Conservation (phyloP, 53 echinoderm and acorn worm species). For the Crossaster papposus region DNA sequence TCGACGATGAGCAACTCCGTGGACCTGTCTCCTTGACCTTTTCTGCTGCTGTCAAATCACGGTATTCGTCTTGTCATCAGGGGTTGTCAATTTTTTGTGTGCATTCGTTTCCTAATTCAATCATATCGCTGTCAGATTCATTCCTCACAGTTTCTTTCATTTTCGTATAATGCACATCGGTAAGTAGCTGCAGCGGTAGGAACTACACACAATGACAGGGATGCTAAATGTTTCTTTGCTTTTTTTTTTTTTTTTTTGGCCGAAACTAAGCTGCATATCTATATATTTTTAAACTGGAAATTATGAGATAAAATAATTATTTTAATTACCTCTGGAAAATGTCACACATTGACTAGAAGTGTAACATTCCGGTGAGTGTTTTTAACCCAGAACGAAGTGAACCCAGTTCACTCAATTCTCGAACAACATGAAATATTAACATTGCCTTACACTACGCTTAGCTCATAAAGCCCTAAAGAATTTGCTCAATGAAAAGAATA, state of each 20-base stretch:
- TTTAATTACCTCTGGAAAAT: neutral
- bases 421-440: neutral
- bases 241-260: neutral
- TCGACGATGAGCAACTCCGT: neutral
- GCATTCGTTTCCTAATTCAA: conserved; percentile 35
- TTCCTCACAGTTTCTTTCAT: neutral
- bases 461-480: too few relatives aligned
- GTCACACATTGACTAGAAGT: neutral
- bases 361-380: neutral
- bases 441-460: too few relatives aligned
- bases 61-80: neutral
- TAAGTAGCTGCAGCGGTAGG: neutral
- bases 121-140: conserved; percentile 28
- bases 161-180: neutral
- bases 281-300: neutral
- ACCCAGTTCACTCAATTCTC: neutral
- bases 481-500: too few relatives aligned
- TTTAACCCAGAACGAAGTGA: neutral
- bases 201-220: neutral
- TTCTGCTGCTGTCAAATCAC: neutral
- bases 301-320: neutral
- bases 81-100: conserved; percentile 23
- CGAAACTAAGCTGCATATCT: neutral
- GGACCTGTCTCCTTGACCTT: conserved; percentile 21
- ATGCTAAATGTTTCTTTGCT: neutral